A percentile compares a stretch with the other conserved stretches of the same genome.
phyloP scores from a whole-genome alignment of 2,113 vertebrate species.

The Melanocharis versteri region DNA sequence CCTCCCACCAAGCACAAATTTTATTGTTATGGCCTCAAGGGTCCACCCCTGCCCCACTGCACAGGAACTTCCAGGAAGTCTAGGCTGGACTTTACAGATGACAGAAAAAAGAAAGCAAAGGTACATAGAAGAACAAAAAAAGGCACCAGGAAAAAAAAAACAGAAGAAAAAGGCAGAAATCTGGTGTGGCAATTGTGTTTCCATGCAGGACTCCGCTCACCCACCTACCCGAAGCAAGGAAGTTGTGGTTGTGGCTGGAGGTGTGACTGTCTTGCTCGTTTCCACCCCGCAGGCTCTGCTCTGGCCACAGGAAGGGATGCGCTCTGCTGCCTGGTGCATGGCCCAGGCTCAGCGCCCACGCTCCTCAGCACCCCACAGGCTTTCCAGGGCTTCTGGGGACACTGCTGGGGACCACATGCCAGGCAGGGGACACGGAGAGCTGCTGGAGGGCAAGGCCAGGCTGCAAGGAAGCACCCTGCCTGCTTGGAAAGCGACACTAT shows the following conservation, averaged over 20 bases:
- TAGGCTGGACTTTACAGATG: neutral
- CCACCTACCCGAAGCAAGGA: neutral
- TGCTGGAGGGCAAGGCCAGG: neutral
- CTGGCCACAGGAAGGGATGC: neutral
- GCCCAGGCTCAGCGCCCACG: neutral
- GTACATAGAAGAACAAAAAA: neutral
- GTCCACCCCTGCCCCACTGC: neutral
- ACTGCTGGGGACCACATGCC: neutral
- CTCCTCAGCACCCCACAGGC: neutral
- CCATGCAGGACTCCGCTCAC: neutral
- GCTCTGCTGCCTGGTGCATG: no score
- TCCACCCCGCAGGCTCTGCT: rapidly evolving
- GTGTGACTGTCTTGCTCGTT: neutral
- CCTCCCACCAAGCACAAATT: neutral
- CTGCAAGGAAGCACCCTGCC: rapidly evolving
- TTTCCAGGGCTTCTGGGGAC: neutral
- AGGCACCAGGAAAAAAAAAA: neutral
- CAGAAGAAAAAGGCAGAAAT: neutral
- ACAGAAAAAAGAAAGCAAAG: neutral
- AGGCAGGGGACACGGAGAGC: neutral
- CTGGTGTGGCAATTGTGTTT: neutral
- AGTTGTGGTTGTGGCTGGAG: neutral
- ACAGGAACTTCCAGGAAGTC: neutral
- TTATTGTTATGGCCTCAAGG: neutral
- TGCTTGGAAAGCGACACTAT: neutral